Base-by-base conservation (phyloP, 2,888 invertebrate species). In the Cremastobaeus sp. region DNA sequence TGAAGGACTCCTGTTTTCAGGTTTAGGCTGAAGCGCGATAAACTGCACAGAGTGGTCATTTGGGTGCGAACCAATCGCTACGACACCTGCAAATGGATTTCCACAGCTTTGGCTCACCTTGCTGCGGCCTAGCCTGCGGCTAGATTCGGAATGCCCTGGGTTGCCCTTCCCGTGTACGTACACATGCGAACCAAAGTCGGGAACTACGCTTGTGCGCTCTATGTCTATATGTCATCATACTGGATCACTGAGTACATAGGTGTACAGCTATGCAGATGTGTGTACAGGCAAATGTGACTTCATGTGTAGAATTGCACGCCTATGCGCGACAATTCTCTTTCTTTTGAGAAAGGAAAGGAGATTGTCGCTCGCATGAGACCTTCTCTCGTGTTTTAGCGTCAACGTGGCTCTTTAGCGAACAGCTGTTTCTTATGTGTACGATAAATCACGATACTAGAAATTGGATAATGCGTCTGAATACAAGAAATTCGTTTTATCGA, bases 111-210 rank as follows among this genome's bases (percentile, higher is more conserved):
- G 79, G 72, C 77, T 87, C 82, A 87, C 86, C 87, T 87, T 87
- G 86, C 82, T 80, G 77, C 79, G 86, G 83, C 86, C 86, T 87
- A 87, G 86, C 87, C 86, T 83, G 77, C 66, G 84, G 86, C 84
- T 71, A 73, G 77, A 79, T 70, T 70, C 52, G 52, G 59, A 52
- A 64, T 57, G 57, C 30, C 68, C 59, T 8, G 60, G 34, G 48
- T 47, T 17, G 54, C 60, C 55, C 54, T 60, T 71, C 73, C 25
- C 37, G 55, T 32, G 37, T 21, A 64, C 68, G 32, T 32, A 50
- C 21, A 70, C 35, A 65, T 32, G 45, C 14, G 57, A 55, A 39
- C 43, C 50, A 66, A 41, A 60, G 70, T 55, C 21, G 39, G 68
- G 66, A 74, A 65, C 48, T 59, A 54, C 37, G 43, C 43, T 14